These are phyloP conservation scores for Apis laboriosa DNA, from an alignment of 1,140 invertebrate species.

Conservation along the genomic window DNA sequence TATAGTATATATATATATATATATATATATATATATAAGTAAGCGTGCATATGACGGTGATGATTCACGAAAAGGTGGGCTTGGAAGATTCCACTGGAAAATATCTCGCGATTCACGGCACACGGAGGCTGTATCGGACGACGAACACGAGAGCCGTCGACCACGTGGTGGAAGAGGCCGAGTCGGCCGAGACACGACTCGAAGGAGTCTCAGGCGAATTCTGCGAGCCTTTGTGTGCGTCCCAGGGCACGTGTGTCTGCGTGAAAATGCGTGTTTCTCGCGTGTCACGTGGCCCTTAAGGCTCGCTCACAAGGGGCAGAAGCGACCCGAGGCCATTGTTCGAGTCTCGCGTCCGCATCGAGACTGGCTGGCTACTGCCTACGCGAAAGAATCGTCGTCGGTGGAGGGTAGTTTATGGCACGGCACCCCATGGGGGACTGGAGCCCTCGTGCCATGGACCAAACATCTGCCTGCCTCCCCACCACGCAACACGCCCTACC, in stretches of 20 bases:
- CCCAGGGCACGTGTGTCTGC: slow-evolving; percentile 1
- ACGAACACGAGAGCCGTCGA: neutral
- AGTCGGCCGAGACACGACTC: slow-evolving; percentile 6
- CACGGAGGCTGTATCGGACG: neutral
- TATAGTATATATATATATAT: no score
- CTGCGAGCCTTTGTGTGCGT: slow-evolving; percentile 27
- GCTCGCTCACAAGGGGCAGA: slow-evolving; percentile 49
- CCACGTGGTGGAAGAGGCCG: slow-evolving; percentile 34
- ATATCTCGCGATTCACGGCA: neutral
- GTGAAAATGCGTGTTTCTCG: slow-evolving; percentile 31
- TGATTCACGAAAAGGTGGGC: slow-evolving; percentile 24
- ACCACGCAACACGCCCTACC: slow-evolving; percentile 47
- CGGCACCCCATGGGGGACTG: slow-evolving; percentile 76
- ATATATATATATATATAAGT: no score
- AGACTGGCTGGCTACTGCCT: slow-evolving; percentile 15
- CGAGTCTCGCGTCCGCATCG: slow-evolving; percentile 4
- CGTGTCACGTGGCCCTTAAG: slow-evolving; percentile 56
- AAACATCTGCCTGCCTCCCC: slow-evolving; percentile 76
- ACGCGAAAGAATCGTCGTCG: slow-evolving; percentile 31
- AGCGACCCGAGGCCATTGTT: slow-evolving; percentile 42
- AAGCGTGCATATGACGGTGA: neutral
- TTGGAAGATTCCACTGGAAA: neutral
- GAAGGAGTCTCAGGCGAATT: slow-evolving; percentile 50
- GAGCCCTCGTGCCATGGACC: slow-evolving; percentile 74
- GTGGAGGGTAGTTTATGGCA: slow-evolving; percentile 72